These are phyloP conservation scores for Athene noctua DNA, from an alignment of 2,113 vertebrate genomes.

Conservation along the genomic window DNA sequence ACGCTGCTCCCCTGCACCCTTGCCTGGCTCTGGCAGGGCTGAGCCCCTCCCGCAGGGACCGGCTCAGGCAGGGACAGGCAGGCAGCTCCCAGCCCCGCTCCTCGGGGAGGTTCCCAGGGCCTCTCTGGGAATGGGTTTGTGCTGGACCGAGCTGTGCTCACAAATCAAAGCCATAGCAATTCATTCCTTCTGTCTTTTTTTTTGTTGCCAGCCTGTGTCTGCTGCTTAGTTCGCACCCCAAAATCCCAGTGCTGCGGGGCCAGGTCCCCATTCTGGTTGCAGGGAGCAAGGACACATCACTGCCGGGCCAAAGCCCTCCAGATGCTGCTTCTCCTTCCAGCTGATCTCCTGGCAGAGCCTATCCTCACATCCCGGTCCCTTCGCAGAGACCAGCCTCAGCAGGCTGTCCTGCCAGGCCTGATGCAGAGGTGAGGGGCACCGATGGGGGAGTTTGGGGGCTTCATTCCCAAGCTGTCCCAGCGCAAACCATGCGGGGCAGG, in stretches of 20 bases:
- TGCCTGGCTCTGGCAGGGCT: not conserved
- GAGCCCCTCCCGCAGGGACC: not conserved
- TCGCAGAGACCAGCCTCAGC: accelerated
- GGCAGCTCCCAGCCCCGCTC: not conserved
- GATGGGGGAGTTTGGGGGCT: not conserved
- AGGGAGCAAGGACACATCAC: not conserved
- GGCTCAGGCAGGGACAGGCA: not conserved
- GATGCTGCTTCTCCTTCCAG: not conserved
- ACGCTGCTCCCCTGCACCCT: too few relatives aligned
- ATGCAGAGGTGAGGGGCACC: not conserved
- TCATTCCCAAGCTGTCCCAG: not conserved
- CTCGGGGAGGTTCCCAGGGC: not conserved
- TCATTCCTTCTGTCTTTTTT: not conserved
- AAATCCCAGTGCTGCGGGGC: not conserved
- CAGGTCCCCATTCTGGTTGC: too few relatives aligned
- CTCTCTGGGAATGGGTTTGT: not conserved
- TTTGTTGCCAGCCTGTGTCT: not conserved
- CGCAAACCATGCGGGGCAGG: not conserved
- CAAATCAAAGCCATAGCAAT: not conserved
- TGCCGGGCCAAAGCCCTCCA: accelerated
- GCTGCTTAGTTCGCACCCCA: accelerated
- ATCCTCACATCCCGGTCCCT: not conserved
- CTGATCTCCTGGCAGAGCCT: not conserved
- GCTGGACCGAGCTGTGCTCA: not conserved
- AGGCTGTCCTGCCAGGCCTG: not conserved